Conservation (phyloP, 2,113 vertebrate species). For the Verasper variegatus region DNA sequence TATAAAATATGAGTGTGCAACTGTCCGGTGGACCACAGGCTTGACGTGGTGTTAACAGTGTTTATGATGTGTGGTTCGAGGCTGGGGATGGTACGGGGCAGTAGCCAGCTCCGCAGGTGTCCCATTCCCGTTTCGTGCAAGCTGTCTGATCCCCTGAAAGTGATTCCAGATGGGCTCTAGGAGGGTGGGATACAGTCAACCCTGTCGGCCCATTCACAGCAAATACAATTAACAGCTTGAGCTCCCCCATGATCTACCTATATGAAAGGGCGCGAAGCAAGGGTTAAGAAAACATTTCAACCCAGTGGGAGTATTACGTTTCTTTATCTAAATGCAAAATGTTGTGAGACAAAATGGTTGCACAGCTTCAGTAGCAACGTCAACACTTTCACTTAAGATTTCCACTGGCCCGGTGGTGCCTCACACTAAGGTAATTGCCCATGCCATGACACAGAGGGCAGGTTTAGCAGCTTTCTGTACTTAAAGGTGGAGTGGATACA, state of each 20-base stretch:
- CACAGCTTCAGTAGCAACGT: conserved; percentile 56
- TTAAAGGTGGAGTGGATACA: conserved; percentile 18
- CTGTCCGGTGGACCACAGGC: conserved; percentile 39
- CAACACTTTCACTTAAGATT: conserved; percentile 57
- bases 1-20: conserved; percentile 51
- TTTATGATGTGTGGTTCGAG: conserved; percentile 56
- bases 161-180: conserved; percentile 80
- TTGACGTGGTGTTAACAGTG: conserved; percentile 43
- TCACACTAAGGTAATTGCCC: conserved; percentile 38
- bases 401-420: conserved; percentile 42
- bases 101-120: conserved; percentile 76
- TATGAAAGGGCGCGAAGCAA: conserved; percentile 63
- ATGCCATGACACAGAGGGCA: conserved; percentile 19
- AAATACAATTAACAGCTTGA: conserved; percentile 79
- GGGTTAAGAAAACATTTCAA: conserved; percentile 75
- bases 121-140: conserved; percentile 75
- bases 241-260: conserved; percentile 67
- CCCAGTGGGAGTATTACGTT: conserved; percentile 66
- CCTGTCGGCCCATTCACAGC: conserved; percentile 68
- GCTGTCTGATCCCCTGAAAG: conserved; percentile 77
- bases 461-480: conserved; percentile 28
- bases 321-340: conserved; percentile 70
- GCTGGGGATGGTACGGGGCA: conserved; percentile 61
- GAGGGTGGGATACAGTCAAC: conserved; percentile 72
- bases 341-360: conserved; percentile 70